Percentiles rank a stretch among this genome's conserved stretches.
phyloP scores from a whole-genome alignment of 2,113 vertebrate genomes.

The Apus apus region DNA sequence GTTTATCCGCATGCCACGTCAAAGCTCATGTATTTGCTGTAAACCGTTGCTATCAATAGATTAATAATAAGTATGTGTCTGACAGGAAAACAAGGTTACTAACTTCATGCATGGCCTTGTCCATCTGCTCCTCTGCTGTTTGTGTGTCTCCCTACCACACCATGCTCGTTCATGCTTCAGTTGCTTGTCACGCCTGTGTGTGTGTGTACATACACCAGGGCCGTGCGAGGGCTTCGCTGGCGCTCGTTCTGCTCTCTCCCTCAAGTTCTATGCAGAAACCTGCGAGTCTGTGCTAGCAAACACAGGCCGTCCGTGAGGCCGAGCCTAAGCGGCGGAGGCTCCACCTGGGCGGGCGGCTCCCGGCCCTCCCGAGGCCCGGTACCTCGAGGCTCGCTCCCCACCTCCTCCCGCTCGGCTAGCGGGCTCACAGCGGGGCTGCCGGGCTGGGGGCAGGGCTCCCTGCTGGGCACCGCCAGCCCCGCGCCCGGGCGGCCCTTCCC shows the following conservation, averaged over 20 bases:
- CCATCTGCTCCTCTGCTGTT: slow-evolving; percentile 27
- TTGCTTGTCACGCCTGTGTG: not conserved
- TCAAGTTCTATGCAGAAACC: not conserved
- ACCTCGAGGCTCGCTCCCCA: accelerated
- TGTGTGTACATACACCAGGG: no score
- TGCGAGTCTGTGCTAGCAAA: not conserved
- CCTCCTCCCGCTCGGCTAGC: accelerated
- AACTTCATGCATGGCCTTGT: not conserved
- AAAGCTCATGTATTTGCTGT: not conserved
- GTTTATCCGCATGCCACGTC: not conserved
- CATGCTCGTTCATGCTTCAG: not conserved
- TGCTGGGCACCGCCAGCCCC: not conserved
- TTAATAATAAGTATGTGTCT: slow-evolving; percentile 30
- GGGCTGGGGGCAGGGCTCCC: accelerated
- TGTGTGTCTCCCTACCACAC: not conserved
- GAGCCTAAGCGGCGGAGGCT: not conserved
- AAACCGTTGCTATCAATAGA: not conserved
- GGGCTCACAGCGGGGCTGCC: accelerated
- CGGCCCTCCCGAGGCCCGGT: not conserved
- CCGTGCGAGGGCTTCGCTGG: not conserved
- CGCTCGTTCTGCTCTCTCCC: not conserved
- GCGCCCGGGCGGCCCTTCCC: accelerated
- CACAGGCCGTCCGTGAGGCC: accelerated
- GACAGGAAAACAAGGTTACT: not conserved
- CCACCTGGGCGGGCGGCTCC: not conserved